Evolutionary conservation across 2,797 vertebrate genomes (phyloP).

Genomic region (Apogon hyalosoma): DNA sequence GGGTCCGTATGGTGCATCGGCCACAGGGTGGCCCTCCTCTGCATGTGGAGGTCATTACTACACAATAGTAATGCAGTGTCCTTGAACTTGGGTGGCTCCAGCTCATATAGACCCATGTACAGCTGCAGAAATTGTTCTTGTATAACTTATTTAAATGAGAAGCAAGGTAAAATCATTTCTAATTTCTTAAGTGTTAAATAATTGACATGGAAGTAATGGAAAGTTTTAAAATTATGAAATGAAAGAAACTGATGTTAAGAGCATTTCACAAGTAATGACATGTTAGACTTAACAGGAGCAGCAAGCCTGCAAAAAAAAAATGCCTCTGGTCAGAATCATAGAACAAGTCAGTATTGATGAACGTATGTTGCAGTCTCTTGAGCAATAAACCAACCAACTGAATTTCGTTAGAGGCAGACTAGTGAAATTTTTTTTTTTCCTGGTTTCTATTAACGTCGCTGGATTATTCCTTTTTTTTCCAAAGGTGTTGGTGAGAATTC

Average conservation of each 20-base stretch:
- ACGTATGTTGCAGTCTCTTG: conserved; percentile 35
- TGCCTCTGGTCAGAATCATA: conserved; percentile 32
- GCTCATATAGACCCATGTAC: conserved; percentile 7
- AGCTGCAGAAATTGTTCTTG: too few species aligned
- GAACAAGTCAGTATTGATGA: conserved; percentile 40
- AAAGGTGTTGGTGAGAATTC: conserved; percentile 11
- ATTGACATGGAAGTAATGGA: too few species aligned
- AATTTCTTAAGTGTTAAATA: too few species aligned
- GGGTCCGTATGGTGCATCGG: conserved; percentile 46
- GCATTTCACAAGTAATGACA: background rate
- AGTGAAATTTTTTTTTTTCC: conserved; percentile 1
- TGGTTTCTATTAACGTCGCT: background rate
- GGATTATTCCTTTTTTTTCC: conserved; percentile 21
- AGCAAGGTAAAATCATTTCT: background rate
- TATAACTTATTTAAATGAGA: conserved; percentile 1
- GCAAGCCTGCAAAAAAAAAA: conserved; percentile 27
- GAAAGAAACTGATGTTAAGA: background rate
- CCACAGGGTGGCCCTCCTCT: conserved; percentile 73
- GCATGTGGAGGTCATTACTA: conserved; percentile 58
- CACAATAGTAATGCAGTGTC: conserved; percentile 57
- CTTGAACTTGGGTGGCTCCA: conserved; percentile 55
- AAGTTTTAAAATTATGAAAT: too few species aligned
- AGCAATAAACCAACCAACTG: conserved; percentile 25
- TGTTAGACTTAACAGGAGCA: background rate
- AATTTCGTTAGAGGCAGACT: conserved; percentile 11